Conservation (phyloP, 2,888 invertebrate species). For the Eupithecia vulgata region DNA sequence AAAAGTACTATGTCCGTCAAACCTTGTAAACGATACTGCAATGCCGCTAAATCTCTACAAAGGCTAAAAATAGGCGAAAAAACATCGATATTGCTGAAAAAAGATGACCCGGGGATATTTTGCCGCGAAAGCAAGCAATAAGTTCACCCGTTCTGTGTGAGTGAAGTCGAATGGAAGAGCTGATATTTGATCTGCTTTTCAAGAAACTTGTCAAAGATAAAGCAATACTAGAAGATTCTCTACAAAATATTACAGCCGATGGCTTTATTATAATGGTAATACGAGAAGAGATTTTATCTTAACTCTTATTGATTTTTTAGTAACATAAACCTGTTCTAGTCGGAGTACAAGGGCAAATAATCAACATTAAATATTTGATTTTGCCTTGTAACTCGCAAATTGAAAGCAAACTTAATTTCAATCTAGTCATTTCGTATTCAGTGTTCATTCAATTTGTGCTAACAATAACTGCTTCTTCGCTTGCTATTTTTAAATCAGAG, state of each 20-base stretch:
- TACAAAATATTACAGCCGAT: background rate
- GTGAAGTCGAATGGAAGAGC: conserved; percentile 18
- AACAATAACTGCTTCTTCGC: conserved; percentile 31
- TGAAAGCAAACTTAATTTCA: conserved; percentile 25
- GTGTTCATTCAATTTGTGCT: conserved; percentile 25
- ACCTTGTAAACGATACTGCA: conserved; percentile 12
- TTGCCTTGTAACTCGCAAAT: conserved; percentile 8
- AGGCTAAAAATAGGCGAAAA: conserved; percentile 21
- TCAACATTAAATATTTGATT: background rate
- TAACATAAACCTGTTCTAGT: background rate
- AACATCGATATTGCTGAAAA: conserved; percentile 29
- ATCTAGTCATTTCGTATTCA: conserved; percentile 7
- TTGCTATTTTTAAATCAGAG: background rate
- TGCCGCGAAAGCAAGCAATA: conserved; percentile 55
- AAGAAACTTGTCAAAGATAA: conserved; percentile 10
- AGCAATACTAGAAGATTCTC: conserved; percentile 2
- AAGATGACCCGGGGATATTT: conserved; percentile 53
- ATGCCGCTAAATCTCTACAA: conserved; percentile 21
- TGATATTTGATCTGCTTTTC: conserved; percentile 15
- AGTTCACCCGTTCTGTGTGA: conserved; percentile 43
- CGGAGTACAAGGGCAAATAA: background rate
- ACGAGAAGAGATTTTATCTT: background rate
- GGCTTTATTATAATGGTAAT: background rate
- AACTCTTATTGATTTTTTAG: conserved; percentile 1
- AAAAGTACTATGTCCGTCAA: conserved; percentile 8